Percentiles rank a stretch among this genome's conserved stretches.
phyloP scores from a whole-genome alignment of 2,113 vertebrate genomes.

The Petrocephalus zakoni region DNA sequence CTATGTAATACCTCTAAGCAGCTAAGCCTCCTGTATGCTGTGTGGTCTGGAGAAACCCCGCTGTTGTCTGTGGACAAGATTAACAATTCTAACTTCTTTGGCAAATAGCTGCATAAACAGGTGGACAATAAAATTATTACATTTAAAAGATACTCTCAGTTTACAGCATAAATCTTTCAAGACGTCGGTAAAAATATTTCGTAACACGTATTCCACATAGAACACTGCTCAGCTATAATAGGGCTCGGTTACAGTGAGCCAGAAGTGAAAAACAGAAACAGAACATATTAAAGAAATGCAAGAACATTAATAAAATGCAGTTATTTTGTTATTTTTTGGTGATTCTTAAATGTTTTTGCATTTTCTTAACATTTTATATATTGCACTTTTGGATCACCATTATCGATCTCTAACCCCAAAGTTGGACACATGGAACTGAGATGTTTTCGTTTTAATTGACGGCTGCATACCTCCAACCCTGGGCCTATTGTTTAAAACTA shows the following conservation, averaged over 20 bases:
- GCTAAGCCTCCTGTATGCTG: neutral
- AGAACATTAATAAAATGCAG: neutral
- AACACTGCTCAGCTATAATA: neutral
- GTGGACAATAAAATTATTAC: neutral
- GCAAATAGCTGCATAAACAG: neutral
- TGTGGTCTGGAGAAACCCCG: neutral
- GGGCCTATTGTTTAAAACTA: neutral
- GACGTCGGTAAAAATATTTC: no score
- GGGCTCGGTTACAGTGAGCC: neutral
- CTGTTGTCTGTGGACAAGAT: neutral
- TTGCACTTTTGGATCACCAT: neutral
- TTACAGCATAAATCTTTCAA: no score
- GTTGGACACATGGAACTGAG: neutral
- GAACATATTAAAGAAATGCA: neutral
- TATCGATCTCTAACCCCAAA: neutral
- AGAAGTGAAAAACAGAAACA: neutral
- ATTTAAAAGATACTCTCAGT: neutral
- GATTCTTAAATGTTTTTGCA: neutral
- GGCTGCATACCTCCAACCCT: neutral
- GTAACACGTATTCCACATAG: no score
- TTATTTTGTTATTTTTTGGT: neutral
- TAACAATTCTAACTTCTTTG: neutral
- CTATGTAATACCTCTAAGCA: neutral
- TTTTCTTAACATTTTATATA: neutral
- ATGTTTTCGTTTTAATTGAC: neutral